phyloP scores from a whole-genome alignment of 2,888 invertebrate genomes.

The Mythimna lalbum region DNA sequence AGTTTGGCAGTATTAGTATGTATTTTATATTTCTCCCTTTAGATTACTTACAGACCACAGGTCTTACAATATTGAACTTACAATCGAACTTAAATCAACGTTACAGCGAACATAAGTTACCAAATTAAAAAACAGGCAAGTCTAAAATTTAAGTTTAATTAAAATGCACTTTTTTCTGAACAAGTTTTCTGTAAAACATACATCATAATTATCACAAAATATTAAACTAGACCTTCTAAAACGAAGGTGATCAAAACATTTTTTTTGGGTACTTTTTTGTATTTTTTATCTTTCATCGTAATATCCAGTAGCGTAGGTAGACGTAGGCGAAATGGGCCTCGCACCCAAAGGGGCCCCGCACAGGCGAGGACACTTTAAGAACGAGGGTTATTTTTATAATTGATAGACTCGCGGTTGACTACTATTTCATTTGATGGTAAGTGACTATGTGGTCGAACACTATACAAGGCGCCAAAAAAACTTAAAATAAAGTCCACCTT shows the following conservation, averaged over 20 bases:
- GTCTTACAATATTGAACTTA: conserved; percentile 81
- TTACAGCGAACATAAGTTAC: conserved; percentile 68
- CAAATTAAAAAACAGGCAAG: conserved; percentile 68
- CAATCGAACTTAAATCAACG: conserved; percentile 68
- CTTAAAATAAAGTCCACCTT: no score
- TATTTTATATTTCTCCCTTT: conserved; percentile 67
- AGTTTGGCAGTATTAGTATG: conserved; percentile 63
- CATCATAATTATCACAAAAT: conserved; percentile 66
- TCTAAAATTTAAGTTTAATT: conserved; percentile 62
- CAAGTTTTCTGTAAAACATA: conserved; percentile 56
- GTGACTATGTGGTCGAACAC: no score
- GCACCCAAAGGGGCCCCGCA: no score
- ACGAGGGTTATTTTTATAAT: no score
- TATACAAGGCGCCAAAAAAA: no score
- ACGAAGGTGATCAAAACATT: conserved; percentile 76
- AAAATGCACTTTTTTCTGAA: conserved; percentile 74
- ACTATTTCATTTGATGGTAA: no score
- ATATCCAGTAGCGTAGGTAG: not conserved
- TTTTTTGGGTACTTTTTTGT: conserved; percentile 34
- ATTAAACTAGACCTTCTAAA: conserved; percentile 81
- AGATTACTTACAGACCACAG: conserved; percentile 86
- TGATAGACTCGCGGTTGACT: no score
- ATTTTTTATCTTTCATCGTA: conserved; percentile 20
- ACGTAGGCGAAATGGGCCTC: no score
- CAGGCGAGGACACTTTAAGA: no score